Percentiles rank a stretch among this genome's conserved stretches.
Conservation (phyloP, 2,888 invertebrate genomes). For the Drepanosiphum platanoidis region DNA sequence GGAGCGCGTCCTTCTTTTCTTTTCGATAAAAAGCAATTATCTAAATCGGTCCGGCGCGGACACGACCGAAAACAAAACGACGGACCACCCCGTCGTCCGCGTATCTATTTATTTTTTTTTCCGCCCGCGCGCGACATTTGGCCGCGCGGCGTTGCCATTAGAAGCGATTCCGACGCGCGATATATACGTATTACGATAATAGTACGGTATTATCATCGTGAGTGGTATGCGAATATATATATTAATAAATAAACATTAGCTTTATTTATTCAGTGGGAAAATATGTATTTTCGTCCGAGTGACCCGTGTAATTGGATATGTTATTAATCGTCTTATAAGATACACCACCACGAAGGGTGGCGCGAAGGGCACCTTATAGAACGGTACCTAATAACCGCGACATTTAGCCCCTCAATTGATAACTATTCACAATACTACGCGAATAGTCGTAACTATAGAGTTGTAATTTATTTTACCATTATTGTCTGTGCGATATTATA, state of each 20-base stretch:
- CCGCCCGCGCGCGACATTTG: neutral
- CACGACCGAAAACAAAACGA: neutral
- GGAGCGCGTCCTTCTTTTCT: neutral
- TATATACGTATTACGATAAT: no score
- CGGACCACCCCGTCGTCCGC: no score
- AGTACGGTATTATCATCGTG: no score
- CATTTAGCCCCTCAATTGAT: no score
- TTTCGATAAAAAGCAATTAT: constrained; percentile 30
- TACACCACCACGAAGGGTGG: neutral
- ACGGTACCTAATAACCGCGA: neutral
- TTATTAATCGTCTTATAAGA: neutral
- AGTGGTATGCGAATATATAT: neutral
- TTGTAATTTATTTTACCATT: no score
- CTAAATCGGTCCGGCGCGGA: neutral
- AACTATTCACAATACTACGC: no score
- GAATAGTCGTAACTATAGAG: no score
- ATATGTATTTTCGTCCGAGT: neutral
- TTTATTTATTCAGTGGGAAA: neutral
- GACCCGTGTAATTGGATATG: neutral
- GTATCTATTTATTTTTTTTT: neutral
- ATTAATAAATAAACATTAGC: no score
- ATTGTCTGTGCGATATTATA: no score
- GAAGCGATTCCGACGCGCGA: neutral
- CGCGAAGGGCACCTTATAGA: no score
- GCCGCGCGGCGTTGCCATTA: neutral